Evolutionary conservation across 2,888 invertebrate species (phyloP).

Genomic region (Tetragonula carbonaria): DNA sequence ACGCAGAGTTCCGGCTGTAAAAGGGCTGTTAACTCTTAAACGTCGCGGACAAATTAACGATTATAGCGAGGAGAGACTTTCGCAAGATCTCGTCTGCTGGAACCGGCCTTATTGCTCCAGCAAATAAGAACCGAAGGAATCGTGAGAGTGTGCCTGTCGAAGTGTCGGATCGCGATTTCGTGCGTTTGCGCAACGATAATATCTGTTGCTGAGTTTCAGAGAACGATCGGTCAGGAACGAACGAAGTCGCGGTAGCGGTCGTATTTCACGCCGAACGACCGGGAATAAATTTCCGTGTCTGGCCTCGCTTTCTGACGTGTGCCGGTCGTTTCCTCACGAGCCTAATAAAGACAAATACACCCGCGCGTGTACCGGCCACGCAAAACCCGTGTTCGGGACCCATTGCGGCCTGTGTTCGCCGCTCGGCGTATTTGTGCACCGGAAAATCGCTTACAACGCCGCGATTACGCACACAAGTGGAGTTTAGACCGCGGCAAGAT

Average conservation of each 20-base stretch:
- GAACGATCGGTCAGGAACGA: slow-evolving; percentile 2
- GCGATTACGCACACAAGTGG: slow-evolving; percentile 65
- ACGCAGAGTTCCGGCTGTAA: background rate
- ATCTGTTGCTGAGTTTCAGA: background rate
- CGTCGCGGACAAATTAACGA: slow-evolving; percentile 20
- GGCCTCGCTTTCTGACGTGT: slow-evolving; percentile 42
- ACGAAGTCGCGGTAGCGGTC: slow-evolving; percentile 42
- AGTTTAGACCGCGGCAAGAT: slow-evolving; percentile 59
- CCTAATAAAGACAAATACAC: slow-evolving; percentile 69
- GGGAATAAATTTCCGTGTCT: slow-evolving; percentile 61
- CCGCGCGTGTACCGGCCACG: slow-evolving; percentile 54
- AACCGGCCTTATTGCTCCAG: background rate
- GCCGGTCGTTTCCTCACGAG: slow-evolving; percentile 59
- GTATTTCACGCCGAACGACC: slow-evolving; percentile 53
- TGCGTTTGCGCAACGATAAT: slow-evolving; percentile 28
- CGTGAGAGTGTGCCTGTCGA: slow-evolving; percentile 12
- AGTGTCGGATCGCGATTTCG: slow-evolving; percentile 22
- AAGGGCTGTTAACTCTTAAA: background rate
- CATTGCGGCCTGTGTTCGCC: slow-evolving; percentile 11
- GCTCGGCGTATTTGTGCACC: slow-evolving; percentile 41
- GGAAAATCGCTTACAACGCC: slow-evolving; percentile 68
- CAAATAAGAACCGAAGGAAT: background rate
- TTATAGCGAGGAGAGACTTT: background rate
- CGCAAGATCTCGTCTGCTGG: background rate
- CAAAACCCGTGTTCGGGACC: slow-evolving; percentile 63